A percentile compares a stretch with the other conserved stretches of the same genome.
Evolutionary conservation across 2,797 vertebrate genomes (phyloP).

Genomic region (Tokudaia muenninki): DNA sequence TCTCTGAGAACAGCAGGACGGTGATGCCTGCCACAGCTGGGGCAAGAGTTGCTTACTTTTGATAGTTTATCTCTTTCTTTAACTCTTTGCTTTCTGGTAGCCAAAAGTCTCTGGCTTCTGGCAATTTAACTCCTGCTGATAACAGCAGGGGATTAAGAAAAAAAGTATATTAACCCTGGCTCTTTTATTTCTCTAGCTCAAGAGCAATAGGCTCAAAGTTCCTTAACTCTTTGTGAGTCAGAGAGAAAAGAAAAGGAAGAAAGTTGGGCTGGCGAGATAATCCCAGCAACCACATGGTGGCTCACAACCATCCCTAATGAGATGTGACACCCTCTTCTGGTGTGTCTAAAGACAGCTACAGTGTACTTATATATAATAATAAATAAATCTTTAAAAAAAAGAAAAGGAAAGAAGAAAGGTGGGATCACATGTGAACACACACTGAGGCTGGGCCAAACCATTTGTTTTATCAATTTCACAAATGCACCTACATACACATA

Average conservation of each 20-base stretch:
- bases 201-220: not conserved
- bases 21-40: not conserved
- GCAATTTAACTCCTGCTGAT: not conserved
- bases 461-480: too few species aligned
- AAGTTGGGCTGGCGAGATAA: too few species aligned
- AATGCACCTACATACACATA: too few species aligned
- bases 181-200: not conserved
- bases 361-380: too few species aligned
- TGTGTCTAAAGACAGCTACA: too few species aligned
- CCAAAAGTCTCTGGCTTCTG: not conserved
- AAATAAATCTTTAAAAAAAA: too few species aligned
- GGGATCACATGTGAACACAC: too few species aligned
- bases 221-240: not conserved
- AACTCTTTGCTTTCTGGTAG: not conserved
- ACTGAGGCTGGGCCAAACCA: too few species aligned
- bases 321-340: too few species aligned
- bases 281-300: too few species aligned
- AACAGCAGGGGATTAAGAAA: not conserved
- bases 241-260: not conserved
- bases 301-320: too few species aligned
- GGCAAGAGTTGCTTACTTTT: not conserved
- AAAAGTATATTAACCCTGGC: not conserved
- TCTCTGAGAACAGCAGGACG: not conserved
- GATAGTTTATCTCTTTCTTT: not conserved
- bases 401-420: too few species aligned